Base-by-base conservation (phyloP, 1,140 invertebrate genomes). In the Micrasema longulum region DNA sequence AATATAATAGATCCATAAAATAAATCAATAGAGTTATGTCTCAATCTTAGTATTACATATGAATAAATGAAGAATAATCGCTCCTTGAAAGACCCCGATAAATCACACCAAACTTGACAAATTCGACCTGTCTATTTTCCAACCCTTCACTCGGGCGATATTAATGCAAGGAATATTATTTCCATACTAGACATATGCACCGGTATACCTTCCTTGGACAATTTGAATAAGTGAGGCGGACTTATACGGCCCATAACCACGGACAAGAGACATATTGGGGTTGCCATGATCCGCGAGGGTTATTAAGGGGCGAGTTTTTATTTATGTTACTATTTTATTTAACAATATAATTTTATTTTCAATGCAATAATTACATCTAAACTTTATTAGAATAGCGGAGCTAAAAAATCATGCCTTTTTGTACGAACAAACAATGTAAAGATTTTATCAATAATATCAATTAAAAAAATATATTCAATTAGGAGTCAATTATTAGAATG, bases 51-150 rank as follows among this genome's bases (percentile, higher is more conserved):
- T n/a, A n/a, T n/a, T n/a, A n/a, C n/a, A n/a, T n/a, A n/a, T n/a
- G n/a, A n/a, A n/a, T n/a, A n/a, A n/a, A n/a, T n/a, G 16, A 20
- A 14, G 26, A 52, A 23, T 20, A 10, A 16, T n/a, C 55, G 14
- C 18, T 35, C 55, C 55, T 41, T 16, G 12, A 60, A 60, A 41
- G 2, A 18, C 18, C 20, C 55, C 16, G 16, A 60, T 60, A 60
- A 60, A 60, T 60, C 55, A 60, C 9, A 60, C 41, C 55, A 60
- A n/a, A 22, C 41, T 60, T 60, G 55, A 60, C 55, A 60, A 60
- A 60, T 60, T 41, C n/a, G 16, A 18, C 31, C 31, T 31, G 35
- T 41, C 35, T 18, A 10, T 20, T 38, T 12, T 22, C 35, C 14
- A 60, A 60, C 55, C 55, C 55, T 55, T 38, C 35, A 41, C 55